A percentile compares a stretch with the other conserved stretches of the same genome.
Evolutionary conservation across 2,888 invertebrate genomes (phyloP).

Genomic region (Sinhomidia bicolor): DNA sequence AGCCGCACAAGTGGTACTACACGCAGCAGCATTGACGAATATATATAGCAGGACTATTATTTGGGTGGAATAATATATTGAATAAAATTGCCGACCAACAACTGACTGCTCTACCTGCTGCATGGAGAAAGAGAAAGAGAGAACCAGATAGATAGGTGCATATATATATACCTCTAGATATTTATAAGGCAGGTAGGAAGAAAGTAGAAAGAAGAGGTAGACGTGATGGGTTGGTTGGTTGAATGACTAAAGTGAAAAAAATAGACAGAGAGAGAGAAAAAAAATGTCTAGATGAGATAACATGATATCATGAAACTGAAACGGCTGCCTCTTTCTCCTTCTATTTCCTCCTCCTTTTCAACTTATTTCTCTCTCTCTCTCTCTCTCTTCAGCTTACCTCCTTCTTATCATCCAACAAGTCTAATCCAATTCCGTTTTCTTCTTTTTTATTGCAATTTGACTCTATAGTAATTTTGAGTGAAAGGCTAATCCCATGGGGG

Average conservation of each 20-base stretch:
- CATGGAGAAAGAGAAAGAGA: too few species aligned
- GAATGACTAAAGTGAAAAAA: slow-evolving; percentile 59
- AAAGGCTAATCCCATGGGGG: slow-evolving; percentile 69
- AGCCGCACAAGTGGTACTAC: too few species aligned
- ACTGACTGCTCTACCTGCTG: not conserved
- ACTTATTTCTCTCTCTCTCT: not conserved
- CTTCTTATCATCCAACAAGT: slow-evolving; percentile 68
- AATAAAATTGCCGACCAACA: slow-evolving; percentile 14
- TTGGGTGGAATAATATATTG: slow-evolving; percentile 10
- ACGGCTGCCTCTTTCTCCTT: slow-evolving; percentile 1
- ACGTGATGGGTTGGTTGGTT: slow-evolving; percentile 45
- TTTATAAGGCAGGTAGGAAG: not conserved
- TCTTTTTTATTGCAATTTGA: slow-evolving; percentile 70
- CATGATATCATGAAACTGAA: slow-evolving; percentile 54
- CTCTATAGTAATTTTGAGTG: slow-evolving; percentile 68
- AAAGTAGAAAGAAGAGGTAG: not conserved
- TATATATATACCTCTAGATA: not conserved
- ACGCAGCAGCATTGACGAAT: not conserved
- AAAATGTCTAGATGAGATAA: slow-evolving; percentile 59
- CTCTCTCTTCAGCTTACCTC: too few species aligned
- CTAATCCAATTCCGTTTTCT: slow-evolving; percentile 69
- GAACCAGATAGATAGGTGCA: not conserved
- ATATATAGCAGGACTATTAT: not conserved
- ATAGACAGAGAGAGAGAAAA: too few species aligned
- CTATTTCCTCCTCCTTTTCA: not conserved